Percentiles rank a stretch among this genome's conserved stretches.
Evolutionary conservation across 2,888 invertebrate genomes (phyloP).

Genomic region (Heteropelma amictum): DNA sequence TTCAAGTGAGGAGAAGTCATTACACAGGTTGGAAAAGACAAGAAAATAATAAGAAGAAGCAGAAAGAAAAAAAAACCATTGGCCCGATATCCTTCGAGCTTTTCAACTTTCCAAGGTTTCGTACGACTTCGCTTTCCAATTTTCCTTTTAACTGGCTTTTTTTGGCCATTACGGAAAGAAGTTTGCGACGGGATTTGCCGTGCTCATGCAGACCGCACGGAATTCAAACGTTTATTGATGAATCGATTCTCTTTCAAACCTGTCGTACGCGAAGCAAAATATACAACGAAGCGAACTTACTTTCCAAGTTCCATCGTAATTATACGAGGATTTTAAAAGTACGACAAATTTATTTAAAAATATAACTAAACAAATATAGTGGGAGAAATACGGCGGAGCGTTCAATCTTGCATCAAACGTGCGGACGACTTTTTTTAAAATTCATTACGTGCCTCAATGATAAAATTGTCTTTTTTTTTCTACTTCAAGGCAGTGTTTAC

Average conservation of each 20-base stretch:
- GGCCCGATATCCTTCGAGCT: not conserved
- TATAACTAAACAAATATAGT: too few relatives aligned
- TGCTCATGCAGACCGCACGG: too few relatives aligned
- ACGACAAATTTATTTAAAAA: not conserved
- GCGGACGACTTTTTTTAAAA: not conserved
- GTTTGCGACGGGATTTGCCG: not conserved
- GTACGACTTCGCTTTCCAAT: constrained; percentile 1
- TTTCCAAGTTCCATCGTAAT: too few relatives aligned
- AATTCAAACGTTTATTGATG: too few relatives aligned
- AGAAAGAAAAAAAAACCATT: not conserved
- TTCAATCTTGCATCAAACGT: not conserved
- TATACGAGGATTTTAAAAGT: too few relatives aligned
- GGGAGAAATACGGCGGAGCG: too few relatives aligned
- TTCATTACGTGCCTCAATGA: not conserved
- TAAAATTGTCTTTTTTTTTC: not conserved
- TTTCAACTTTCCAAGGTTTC: constrained; percentile 20
- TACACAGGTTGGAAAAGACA: not conserved
- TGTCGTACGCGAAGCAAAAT: too few relatives aligned
- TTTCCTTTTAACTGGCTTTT: not conserved
- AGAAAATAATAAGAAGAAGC: not conserved
- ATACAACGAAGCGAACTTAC: too few relatives aligned
- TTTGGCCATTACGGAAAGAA: not conserved
- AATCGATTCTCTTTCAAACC: too few relatives aligned
- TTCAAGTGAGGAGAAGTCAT: not conserved
- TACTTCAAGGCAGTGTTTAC: not conserved